phyloP scores from a whole-genome alignment of 1,140 invertebrate species.

The Arctopsyche grandis region DNA sequence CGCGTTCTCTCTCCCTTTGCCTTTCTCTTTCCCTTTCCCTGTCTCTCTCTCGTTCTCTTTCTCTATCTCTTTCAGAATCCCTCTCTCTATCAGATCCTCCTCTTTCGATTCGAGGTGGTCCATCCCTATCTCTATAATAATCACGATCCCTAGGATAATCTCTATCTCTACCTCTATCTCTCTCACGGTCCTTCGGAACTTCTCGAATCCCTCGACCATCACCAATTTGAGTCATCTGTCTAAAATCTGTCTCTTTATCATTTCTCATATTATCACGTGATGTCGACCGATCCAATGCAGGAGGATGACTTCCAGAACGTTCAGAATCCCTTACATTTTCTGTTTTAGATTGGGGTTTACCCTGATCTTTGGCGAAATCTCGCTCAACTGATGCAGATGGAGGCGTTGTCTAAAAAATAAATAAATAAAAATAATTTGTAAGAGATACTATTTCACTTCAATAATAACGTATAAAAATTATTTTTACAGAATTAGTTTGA shows the following conservation, averaged over 20 bases:
- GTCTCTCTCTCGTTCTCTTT: conserved; percentile 59
- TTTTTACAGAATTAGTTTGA: conserved; percentile 57
- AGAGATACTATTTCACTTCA: too few relatives aligned
- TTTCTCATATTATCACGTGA: conserved; percentile 51
- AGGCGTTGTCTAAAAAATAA: conserved; percentile 17
- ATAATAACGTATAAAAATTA: not conserved
- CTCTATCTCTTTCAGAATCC: conserved; percentile 60
- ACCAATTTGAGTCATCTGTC: conserved; percentile 60
- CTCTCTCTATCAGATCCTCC: conserved; percentile 58
- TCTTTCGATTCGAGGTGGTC: conserved; percentile 58
- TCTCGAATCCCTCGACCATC: conserved; percentile 61
- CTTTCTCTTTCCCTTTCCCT: conserved; percentile 44
- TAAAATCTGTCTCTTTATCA: conserved; percentile 56
- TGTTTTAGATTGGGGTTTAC: conserved; percentile 19
- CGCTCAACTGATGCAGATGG: conserved; percentile 44
- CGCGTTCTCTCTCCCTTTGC: conserved; percentile 62
- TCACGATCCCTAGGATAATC: conserved; percentile 61
- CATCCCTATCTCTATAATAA: conserved; percentile 60
- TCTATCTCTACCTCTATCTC: conserved; percentile 54
- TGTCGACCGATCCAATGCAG: conserved; percentile 47
- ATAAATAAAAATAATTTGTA: not conserved
- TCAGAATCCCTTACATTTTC: conserved; percentile 43
- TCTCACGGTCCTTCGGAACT: conserved; percentile 61
- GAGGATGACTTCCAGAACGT: conserved; percentile 55
- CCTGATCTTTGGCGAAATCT: conserved; percentile 26